phyloP scores from a whole-genome alignment of 2,113 vertebrate species.

The Triplophysa rosa region DNA sequence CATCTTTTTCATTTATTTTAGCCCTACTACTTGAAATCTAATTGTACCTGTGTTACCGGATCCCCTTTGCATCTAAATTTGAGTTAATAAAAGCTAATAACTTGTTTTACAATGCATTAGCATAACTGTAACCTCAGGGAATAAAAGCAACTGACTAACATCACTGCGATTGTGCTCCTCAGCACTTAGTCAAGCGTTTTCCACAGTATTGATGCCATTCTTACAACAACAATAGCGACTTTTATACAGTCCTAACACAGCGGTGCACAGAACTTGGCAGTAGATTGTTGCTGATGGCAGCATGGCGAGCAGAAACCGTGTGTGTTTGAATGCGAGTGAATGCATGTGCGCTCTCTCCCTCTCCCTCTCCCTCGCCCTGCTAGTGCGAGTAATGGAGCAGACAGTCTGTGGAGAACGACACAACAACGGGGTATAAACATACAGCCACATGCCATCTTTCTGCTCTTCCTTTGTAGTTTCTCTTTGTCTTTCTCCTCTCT shows the following conservation, averaged over 20 bases:
- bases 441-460: slow-evolving; percentile 14
- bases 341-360: slow-evolving; percentile 43
- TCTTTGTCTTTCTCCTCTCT: not conserved
- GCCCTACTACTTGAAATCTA: not conserved
- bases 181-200: slow-evolving; percentile 16
- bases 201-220: slow-evolving; percentile 17
- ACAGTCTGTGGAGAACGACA: slow-evolving; percentile 44
- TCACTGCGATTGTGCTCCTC: not conserved
- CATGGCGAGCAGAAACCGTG: slow-evolving; percentile 24
- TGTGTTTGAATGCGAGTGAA: slow-evolving; percentile 10
- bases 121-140: slow-evolving; percentile 9
- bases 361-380: too few species aligned
- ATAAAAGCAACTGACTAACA: slow-evolving; percentile 15
- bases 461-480: slow-evolving; percentile 1
- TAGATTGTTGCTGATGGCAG: slow-evolving; percentile 28
- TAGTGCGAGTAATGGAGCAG: slow-evolving; percentile 51
- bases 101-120: slow-evolving; percentile 19
- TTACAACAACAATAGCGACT: slow-evolving; percentile 9
- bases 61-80: slow-evolving; percentile 1
- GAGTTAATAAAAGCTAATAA: slow-evolving; percentile 22
- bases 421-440: slow-evolving; percentile 34
- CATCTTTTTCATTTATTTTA: slow-evolving; percentile 18
- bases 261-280: slow-evolving; percentile 22
- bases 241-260: slow-evolving; percentile 32
- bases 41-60: not conserved